Conservation (phyloP, 2,113 vertebrate species). For the Physeter macrocephalus region DNA sequence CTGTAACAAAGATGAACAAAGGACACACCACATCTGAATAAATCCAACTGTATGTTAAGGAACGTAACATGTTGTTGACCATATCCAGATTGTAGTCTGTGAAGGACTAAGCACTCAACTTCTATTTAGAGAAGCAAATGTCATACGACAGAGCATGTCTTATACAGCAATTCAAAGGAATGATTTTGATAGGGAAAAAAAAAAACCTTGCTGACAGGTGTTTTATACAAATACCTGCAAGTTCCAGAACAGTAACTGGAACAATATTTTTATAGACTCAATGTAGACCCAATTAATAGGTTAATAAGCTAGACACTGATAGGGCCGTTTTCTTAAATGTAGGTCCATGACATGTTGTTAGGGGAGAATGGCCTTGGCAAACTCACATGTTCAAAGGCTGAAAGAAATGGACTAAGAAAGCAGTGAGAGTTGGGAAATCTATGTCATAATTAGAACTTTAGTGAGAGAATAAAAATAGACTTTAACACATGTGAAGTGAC, state of each 20-base stretch:
- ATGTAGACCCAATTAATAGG: neutral
- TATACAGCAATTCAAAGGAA: neutral
- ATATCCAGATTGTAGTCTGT: neutral
- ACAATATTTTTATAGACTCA: neutral
- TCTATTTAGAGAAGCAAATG: neutral
- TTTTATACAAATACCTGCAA: neutral
- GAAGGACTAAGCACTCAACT: neutral
- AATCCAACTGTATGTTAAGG: neutral
- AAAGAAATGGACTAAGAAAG: constrained; percentile 22
- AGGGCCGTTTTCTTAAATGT: neutral
- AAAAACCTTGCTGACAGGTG: neutral
- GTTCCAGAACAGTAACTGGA: neutral
- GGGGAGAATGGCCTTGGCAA: neutral
- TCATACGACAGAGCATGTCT: neutral
- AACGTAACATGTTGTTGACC: neutral
- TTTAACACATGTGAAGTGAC: neutral
- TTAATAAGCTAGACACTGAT: neutral
- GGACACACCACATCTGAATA: neutral
- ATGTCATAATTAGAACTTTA: neutral
- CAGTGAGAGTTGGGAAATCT: neutral
- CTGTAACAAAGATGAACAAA: neutral
- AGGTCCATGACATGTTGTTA: neutral
- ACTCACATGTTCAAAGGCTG: neutral
- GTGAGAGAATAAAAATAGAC: constrained; percentile 31
- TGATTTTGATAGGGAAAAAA: neutral